Base-by-base conservation (phyloP, 2,888 invertebrate genomes). In the Gnatocerus cornutus region DNA sequence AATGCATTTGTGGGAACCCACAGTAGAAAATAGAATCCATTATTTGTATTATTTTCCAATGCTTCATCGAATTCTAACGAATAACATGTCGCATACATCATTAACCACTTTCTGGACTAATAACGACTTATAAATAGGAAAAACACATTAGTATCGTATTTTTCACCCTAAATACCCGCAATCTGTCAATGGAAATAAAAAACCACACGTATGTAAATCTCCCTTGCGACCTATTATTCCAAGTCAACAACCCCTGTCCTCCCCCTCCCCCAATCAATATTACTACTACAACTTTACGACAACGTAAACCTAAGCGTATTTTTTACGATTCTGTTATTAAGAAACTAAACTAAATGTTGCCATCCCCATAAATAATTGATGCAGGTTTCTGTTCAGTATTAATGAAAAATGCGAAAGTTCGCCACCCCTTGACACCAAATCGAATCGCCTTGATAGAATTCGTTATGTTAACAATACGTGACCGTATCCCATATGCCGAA, bases 401-500 rank as follows among this genome's bases (percentile, higher is more conserved):
- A 10, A 48, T 48, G 2, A 37, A 43, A 43, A 13, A 13, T 52
- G 52, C 52, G 30, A 53, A 53, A 29, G 9, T 52, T 14, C 33
- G 46, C 33, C 61, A 62, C 46, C 50, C 61, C 43, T 52, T 61
- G 56, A 62, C 43, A 53, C 68, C 68, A 62, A 43, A 62, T 61
- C 66, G 66, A 70, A 70, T 67, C 37, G 41, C 10, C 29, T 64
- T 65, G 65, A 70, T 69, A 71, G 68, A 72, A 77, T 76, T 74
- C 73, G 72, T 73, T 68, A 39, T 63, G 72, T 73, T 76, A 77
- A 79, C 78, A 77, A 79, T 77, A 79, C 79, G 79, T 79, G 79
- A 78, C 77, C 76, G 77, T 75, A 77, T 76, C 78, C 78, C 80
- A 79, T 79, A 78, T 79, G 79, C 75, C 77, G 75, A 76, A 73